phyloP scores from a whole-genome alignment of 1,140 invertebrate genomes.

The Brachionus sp. region DNA sequence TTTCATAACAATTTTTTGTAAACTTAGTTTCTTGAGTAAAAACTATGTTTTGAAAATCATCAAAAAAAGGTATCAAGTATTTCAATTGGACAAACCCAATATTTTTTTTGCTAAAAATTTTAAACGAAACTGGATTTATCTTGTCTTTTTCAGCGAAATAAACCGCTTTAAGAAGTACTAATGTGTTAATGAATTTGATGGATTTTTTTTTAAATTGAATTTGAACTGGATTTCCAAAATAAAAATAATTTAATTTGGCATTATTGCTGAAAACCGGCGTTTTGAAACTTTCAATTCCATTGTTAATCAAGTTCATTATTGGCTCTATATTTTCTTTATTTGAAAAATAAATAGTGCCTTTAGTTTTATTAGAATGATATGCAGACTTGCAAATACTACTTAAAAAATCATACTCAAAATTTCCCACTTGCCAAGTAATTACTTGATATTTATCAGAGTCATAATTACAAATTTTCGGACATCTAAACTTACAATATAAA shows the following conservation, averaged over 20 bases:
- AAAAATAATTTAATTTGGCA: not conserved
- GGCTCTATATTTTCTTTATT: not conserved
- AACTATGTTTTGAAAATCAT: not conserved
- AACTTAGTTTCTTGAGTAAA: not conserved
- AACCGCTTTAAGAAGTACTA: not conserved
- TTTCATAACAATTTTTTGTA: not conserved
- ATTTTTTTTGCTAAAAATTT: not conserved
- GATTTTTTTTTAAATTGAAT: not conserved
- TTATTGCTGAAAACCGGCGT: not conserved
- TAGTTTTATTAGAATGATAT: not conserved
- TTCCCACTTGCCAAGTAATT: not conserved
- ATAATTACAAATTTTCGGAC: not conserved
- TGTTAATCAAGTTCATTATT: not conserved
- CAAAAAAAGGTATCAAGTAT: not conserved
- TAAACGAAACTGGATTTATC: not conserved
- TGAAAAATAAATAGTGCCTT: not conserved
- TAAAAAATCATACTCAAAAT: not conserved
- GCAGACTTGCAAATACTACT: slow-evolving; percentile 29
- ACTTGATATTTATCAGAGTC: not conserved
- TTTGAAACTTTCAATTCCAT: not conserved
- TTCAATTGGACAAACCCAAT: not conserved
- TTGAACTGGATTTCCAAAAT: not conserved
- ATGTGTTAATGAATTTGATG: not conserved
- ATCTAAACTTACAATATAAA: not conserved
- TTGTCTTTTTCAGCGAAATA: not conserved